These are phyloP conservation scores for Littorina saxatilis DNA, from an alignment of 1,140 invertebrate genomes.

Conservation along the genomic window DNA sequence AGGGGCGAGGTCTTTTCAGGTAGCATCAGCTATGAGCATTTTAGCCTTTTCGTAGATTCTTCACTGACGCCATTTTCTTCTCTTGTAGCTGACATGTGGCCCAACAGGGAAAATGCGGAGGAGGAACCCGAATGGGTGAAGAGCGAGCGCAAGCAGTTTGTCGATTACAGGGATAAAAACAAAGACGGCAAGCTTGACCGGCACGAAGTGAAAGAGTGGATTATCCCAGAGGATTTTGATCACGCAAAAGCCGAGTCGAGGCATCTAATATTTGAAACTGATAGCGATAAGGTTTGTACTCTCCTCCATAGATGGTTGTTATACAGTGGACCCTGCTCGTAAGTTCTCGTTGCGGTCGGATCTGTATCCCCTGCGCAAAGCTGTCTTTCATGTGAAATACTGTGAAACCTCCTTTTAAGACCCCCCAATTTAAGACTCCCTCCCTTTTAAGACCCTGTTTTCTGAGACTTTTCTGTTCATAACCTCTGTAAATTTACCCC, in stretches of 20 bases:
- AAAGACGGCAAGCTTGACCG: slow-evolving; percentile 92
- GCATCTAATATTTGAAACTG: slow-evolving; percentile 96
- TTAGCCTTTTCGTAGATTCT: not conserved
- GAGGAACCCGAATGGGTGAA: slow-evolving; percentile 98
- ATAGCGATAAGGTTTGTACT: slow-evolving; percentile 86
- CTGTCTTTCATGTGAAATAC: too few relatives aligned
- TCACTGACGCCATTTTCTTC: not conserved
- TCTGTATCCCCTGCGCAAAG: too few relatives aligned
- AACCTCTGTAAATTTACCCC: too few relatives aligned
- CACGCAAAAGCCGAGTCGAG: slow-evolving; percentile 96
- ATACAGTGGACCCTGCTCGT: too few relatives aligned
- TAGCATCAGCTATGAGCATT: too few relatives aligned
- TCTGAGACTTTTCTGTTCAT: too few relatives aligned
- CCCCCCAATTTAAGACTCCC: too few relatives aligned
- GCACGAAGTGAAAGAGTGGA: slow-evolving; percentile 93
- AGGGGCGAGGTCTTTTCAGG: too few relatives aligned
- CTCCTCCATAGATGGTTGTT: slow-evolving; percentile 33
- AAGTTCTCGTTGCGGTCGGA: too few relatives aligned
- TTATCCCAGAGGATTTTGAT: slow-evolving; percentile 96
- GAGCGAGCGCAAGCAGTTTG: slow-evolving; percentile 92
- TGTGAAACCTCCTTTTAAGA: too few relatives aligned
- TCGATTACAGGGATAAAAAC: slow-evolving; percentile 87
- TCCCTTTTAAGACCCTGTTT: too few relatives aligned
- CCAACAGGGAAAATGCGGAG: slow-evolving; percentile 74
- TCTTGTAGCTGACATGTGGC: slow-evolving; percentile 71